Conservation (phyloP, 2,797 vertebrate genomes). For the Danio kyathit region DNA sequence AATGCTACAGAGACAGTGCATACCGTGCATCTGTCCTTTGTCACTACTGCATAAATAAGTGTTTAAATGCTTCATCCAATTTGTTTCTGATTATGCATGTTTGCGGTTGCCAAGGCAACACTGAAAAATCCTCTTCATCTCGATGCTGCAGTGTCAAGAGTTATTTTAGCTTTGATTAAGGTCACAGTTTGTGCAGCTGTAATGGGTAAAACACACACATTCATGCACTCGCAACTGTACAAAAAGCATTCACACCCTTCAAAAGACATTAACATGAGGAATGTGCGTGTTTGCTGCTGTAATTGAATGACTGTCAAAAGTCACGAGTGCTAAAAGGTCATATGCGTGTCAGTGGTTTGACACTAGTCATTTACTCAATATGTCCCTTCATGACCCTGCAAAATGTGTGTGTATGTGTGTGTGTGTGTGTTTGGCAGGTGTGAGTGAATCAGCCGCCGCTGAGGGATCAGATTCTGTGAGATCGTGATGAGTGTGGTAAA, state of each 20-base stretch:
- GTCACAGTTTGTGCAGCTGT: conserved; percentile 40
- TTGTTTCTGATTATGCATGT: conserved; percentile 30
- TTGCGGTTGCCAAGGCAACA: conserved; percentile 49
- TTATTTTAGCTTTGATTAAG: conserved; percentile 48
- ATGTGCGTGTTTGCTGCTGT: background rate
- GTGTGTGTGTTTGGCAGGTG: conserved; percentile 38
- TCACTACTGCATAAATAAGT: conserved; percentile 24
- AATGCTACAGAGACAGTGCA: background rate
- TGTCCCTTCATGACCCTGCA: conserved; percentile 28
- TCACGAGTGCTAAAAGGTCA: background rate
- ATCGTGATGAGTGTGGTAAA: conserved; percentile 58
- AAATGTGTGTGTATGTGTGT: background rate
- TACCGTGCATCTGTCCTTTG: conserved; percentile 34
- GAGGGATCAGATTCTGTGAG: conserved; percentile 51
- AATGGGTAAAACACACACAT: conserved; percentile 22
- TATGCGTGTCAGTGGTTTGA: background rate
- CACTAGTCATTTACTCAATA: conserved; percentile 4
- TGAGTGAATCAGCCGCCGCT: conserved; percentile 19
- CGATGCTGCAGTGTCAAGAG: conserved; percentile 36
- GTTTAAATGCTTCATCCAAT: conserved; percentile 27
- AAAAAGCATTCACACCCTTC: background rate
- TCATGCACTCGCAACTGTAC: conserved; percentile 3
- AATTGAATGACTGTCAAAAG: conserved; percentile 12
- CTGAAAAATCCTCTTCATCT: conserved; percentile 52
- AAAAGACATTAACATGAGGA: background rate